Evolutionary conservation across 2,888 invertebrate species (phyloP).

Genomic region (Hetaerina titia): DNA sequence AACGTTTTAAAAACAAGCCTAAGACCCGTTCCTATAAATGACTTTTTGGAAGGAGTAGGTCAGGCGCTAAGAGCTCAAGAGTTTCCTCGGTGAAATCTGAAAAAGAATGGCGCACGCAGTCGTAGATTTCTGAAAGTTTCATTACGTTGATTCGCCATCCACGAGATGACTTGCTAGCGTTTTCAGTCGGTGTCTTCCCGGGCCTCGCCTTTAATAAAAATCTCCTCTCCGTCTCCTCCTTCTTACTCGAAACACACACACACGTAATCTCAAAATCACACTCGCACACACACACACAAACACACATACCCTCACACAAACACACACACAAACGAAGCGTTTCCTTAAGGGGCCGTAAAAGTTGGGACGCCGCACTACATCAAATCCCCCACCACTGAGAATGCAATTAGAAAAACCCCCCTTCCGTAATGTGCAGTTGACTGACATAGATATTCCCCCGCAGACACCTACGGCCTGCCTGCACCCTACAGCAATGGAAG

Average conservation of each 20-base stretch:
- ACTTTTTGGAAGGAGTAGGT: background rate
- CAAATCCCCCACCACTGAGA: conserved; percentile 53
- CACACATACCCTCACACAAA: background rate
- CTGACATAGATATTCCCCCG: conserved; percentile 55
- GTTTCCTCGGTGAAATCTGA: background rate
- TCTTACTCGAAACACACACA: background rate
- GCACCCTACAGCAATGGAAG: conserved; percentile 25
- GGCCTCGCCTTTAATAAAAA: conserved; percentile 50
- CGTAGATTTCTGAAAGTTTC: conserved; percentile 54
- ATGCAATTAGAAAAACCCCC: conserved; percentile 65
- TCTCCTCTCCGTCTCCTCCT: background rate
- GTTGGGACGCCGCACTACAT: conserved; percentile 51
- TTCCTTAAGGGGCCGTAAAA: conserved; percentile 51
- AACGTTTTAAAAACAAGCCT: conserved; percentile 22
- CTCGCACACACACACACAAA: background rate
- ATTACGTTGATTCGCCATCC: conserved; percentile 52
- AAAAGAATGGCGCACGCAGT: background rate
- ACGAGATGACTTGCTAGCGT: conserved; percentile 54
- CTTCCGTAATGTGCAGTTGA: conserved; percentile 60
- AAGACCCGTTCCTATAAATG: background rate
- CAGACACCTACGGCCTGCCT: conserved; percentile 54
- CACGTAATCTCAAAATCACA: too few species aligned
- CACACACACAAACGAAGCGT: conserved; percentile 3
- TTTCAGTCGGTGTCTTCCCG: conserved; percentile 30
- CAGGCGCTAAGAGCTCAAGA: background rate